These are phyloP conservation scores for Drosophila pseudoananassae DNA, from an alignment of 1,140 invertebrate genomes.

Conservation along the genomic window DNA sequence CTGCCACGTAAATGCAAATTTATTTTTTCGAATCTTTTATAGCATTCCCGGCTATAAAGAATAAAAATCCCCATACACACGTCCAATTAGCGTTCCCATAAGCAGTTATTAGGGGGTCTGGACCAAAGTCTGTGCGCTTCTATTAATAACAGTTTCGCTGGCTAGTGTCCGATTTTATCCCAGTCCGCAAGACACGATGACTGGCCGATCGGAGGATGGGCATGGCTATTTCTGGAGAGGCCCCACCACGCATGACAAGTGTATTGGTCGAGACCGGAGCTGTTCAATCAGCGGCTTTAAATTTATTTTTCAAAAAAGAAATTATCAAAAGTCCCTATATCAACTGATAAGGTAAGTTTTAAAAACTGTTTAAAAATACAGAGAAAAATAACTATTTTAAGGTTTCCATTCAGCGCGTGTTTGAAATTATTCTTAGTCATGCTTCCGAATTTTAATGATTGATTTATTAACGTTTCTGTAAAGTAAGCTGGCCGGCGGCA, in stretches of 20 bases:
- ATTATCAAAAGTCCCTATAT: background rate
- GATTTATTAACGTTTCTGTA: background rate
- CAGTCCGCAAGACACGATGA: constrained; percentile 31
- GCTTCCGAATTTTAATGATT: background rate
- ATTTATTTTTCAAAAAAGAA: background rate
- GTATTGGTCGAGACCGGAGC: constrained; percentile 20
- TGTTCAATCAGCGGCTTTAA: background rate
- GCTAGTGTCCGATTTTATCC: constrained; percentile 45
- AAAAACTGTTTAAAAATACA: too few species aligned
- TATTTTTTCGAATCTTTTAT: constrained; percentile 39
- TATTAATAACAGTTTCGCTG: constrained; percentile 35
- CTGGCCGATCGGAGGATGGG: constrained; percentile 28
- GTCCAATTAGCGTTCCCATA: constrained; percentile 59
- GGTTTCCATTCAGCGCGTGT: background rate
- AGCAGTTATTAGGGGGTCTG: constrained; percentile 35
- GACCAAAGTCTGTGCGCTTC: constrained; percentile 28
- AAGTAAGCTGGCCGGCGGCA: background rate
- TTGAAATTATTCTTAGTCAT: background rate
- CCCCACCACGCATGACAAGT: constrained; percentile 44
- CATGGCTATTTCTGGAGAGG: constrained; percentile 9
- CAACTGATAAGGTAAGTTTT: too few species aligned
- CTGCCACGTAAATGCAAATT: constrained; percentile 16
- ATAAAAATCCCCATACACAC: constrained; percentile 27
- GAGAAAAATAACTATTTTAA: background rate
- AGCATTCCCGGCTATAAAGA: constrained; percentile 47